Base-by-base conservation (phyloP, 1,140 invertebrate species). In the Tetramorium simillimum region DNA sequence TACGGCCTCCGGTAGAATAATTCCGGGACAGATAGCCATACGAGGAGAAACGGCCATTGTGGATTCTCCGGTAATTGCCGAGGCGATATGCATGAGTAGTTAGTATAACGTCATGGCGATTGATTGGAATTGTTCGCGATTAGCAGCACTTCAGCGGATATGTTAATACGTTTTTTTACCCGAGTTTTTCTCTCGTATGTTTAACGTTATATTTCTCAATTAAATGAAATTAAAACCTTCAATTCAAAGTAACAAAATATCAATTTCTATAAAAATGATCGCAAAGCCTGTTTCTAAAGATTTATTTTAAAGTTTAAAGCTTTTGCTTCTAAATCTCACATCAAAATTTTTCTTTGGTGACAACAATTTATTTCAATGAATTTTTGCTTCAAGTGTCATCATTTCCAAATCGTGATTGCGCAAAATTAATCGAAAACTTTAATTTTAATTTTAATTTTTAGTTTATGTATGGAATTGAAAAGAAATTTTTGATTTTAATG, bases 71-170 rank as follows among this genome's bases (percentile, higher is more conserved):
- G 51, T 58, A 73, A 82, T 46, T 82, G 63, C 24, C 18, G 16
- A n/a, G 33, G 69, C 53, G 80, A 82, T 58, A 82, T 56, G 78
- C 78, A 56, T 56, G 65, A 56, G n/a, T 58, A 82, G 78, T 40
- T 82, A 82, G 46, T 82, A 73, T 53, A 82, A 28, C 80, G 51
- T 60, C 67, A 72, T 46, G 67, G 21, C 16, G 46, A 60, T 81
- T 81, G 77, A 81, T 81, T 81, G 33, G 16, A 69, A 81, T 81
- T 81, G 51, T 46, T n/a, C 24, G 85, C 80, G 37, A 70, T 82
- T 40, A 86, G 85, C 80, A 86, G 76, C 73, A 40, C 51, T 85
- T 84, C 58, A 85, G 60, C 78, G 84, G 84, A 89, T 53, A 37
- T n/a, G 24, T 81, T 33, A 65, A 14, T 43, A 46, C 28, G 40